Evolutionary conservation across 2,888 invertebrate species (phyloP).

Genomic region (Nomada flava): DNA sequence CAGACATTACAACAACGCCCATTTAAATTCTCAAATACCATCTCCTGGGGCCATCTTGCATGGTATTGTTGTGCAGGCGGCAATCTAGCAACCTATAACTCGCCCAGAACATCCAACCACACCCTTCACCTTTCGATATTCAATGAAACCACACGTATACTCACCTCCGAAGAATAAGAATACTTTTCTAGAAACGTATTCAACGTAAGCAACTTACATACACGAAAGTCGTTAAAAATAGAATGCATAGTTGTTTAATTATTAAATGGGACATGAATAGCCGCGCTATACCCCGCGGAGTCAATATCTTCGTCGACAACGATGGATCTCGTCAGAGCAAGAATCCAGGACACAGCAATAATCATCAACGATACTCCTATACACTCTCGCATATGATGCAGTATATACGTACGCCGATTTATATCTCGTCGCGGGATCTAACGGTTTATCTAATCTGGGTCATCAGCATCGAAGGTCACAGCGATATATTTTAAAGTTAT

Average conservation of each 20-base stretch:
- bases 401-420: constrained; percentile 26
- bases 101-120: neutral
- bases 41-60: neutral
- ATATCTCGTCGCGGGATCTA: constrained; percentile 55
- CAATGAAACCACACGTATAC: neutral
- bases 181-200: neutral
- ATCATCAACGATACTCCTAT: neutral
- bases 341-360: constrained; percentile 38
- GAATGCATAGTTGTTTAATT: no score
- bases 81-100: neutral
- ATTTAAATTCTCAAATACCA: neutral
- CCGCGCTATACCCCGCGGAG: no score
- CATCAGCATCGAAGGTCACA: constrained; percentile 66
- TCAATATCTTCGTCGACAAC: neutral
- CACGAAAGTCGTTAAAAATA: neutral
- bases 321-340: neutral
- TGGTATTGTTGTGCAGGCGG: constrained; percentile 12
- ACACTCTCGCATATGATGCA: neutral
- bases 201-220: no score
- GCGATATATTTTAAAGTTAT: constrained; percentile 41
- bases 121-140: constrained; percentile 18
- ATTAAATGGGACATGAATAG: no score
- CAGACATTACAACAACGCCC: neutral
- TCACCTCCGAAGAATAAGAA: no score
- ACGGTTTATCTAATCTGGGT: constrained; percentile 66